Evolutionary conservation across 92 coral and sea anemone genomes (phyloP).

Genomic region (Isaurus tuberculatus): DNA sequence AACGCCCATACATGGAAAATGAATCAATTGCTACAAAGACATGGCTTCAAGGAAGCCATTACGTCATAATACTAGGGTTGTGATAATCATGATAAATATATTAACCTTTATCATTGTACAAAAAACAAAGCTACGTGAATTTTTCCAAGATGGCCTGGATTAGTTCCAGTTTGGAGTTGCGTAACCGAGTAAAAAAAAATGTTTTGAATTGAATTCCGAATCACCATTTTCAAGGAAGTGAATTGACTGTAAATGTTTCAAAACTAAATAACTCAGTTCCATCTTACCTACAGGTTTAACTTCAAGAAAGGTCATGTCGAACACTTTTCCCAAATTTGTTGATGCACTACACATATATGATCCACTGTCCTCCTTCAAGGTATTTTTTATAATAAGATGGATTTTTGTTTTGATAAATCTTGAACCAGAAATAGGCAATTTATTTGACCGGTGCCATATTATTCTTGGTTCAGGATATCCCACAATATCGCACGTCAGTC

Average conservation of each 20-base stretch:
- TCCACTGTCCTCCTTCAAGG: not conserved
- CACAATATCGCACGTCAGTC: conserved; percentile 12
- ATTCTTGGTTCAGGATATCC: conserved; percentile 9
- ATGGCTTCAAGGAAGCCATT: too few species aligned
- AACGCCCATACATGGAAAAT: too few species aligned
- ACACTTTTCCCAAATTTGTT: not conserved
- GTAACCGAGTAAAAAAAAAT: too few species aligned
- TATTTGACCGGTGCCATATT: not conserved
- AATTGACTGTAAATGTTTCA: not conserved
- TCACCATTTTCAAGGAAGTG: too few species aligned
- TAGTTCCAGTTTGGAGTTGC: too few species aligned
- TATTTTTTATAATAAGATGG: not conserved
- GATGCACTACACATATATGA: not conserved
- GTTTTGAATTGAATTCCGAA: too few species aligned
- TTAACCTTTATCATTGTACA: too few species aligned
- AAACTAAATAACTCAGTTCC: not conserved
- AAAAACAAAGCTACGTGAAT: too few species aligned
- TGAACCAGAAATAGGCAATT: not conserved
- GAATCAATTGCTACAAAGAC: too few species aligned
- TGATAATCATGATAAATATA: too few species aligned
- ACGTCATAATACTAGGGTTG: too few species aligned
- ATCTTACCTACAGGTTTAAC: conserved; percentile 6
- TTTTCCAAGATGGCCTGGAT: too few species aligned
- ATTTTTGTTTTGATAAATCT: not conserved
- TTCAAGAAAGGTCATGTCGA: not conserved